Evolutionary conservation across 2,888 invertebrate species (phyloP).

Genomic region (Calameuta pallipes): DNA sequence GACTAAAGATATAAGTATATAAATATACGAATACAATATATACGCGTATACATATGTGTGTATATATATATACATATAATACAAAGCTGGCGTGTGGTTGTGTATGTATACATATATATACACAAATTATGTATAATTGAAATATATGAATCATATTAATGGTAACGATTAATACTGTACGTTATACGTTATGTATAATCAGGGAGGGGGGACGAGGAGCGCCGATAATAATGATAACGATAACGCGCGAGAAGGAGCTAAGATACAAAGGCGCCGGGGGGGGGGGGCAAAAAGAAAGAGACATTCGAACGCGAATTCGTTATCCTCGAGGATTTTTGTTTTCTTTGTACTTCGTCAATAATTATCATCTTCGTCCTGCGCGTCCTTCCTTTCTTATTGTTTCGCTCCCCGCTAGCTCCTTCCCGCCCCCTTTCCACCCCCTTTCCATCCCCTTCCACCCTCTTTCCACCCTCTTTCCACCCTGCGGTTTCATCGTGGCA

Average conservation of each 20-base stretch:
- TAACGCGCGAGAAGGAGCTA: background rate
- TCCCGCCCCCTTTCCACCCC: too few species aligned
- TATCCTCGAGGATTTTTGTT: background rate
- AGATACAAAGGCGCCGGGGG: too few species aligned
- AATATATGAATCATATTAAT: conserved; percentile 38
- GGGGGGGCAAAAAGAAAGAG: background rate
- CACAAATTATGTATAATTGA: conserved; percentile 33
- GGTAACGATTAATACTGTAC: conserved; percentile 6
- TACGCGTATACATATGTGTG: background rate
- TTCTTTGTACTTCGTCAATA: background rate
- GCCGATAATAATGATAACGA: background rate
- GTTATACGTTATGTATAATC: too few species aligned
- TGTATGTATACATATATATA: conserved; percentile 18
- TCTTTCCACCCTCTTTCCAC: background rate
- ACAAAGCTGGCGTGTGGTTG: background rate
- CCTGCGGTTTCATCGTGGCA: background rate
- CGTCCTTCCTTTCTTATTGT: background rate
- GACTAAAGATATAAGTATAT: background rate
- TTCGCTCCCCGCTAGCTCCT: background rate
- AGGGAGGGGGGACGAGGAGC: too few species aligned
- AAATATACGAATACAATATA: background rate
- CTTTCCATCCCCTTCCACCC: too few species aligned
- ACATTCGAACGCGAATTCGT: background rate
- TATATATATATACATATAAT: conserved; percentile 20
- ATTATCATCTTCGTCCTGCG: background rate